Conservation (phyloP, 2,888 invertebrate genomes). For the Lasioglossum zephyrum region DNA sequence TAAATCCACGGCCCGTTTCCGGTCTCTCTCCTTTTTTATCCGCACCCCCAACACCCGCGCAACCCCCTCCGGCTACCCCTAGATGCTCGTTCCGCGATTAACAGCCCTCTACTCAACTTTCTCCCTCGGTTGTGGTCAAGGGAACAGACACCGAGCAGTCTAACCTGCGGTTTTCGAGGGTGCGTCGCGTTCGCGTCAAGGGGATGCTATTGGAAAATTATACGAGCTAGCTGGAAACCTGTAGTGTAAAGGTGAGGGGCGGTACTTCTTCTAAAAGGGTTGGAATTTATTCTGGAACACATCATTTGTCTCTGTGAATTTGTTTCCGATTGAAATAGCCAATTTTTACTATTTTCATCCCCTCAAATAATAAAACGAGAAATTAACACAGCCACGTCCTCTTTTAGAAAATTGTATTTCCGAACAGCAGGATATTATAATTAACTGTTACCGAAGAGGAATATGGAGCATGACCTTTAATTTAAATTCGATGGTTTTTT, state of each 20-base stretch:
- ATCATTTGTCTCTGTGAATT: not conserved
- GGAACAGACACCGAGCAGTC: not conserved
- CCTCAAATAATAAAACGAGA: not conserved
- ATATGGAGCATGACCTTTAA: not conserved
- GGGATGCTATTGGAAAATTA: not conserved
- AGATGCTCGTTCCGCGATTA: slow-evolving; percentile 21
- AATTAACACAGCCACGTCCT: not conserved
- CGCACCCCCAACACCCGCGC: not conserved
- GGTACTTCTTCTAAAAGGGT: not conserved
- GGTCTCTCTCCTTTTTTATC: not conserved
- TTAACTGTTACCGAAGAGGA: no score
- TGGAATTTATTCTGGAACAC: not conserved
- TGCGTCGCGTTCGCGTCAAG: not conserved
- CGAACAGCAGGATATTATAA: not conserved
- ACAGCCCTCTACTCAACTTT: slow-evolving; percentile 10
- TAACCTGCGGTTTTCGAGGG: not conserved
- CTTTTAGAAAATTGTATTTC: not conserved
- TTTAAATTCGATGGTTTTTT: not conserved
- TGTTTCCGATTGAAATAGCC: not conserved
- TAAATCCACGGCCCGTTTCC: slow-evolving; percentile 33
- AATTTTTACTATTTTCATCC: not conserved
- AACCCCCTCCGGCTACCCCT: not conserved
- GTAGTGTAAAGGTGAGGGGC: not conserved
- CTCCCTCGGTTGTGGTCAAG: slow-evolving; percentile 20
- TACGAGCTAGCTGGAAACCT: not conserved